Evolutionary conservation across 1,140 invertebrate genomes (phyloP).

Genomic region (Tetragonula clypearis): DNA sequence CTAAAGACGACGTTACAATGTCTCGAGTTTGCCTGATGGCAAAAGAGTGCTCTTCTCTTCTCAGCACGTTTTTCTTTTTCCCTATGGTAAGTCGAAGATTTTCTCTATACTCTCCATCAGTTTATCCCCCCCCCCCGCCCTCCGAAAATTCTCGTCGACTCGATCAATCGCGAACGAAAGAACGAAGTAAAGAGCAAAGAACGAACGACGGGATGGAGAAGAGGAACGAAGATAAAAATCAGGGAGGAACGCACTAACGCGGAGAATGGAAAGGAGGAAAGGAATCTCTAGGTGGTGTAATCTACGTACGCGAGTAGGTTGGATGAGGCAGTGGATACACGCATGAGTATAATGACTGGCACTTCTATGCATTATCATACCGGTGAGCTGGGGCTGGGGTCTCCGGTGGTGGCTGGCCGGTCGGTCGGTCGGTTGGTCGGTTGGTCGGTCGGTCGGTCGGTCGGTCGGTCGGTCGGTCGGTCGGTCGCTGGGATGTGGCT

Average conservation of each 20-base stretch:
- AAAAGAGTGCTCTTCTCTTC: too few relatives aligned
- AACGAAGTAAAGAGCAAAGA: neutral
- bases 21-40: too few relatives aligned
- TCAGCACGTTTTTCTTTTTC: too few relatives aligned
- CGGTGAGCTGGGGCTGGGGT: conserved; percentile 59
- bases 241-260: too few relatives aligned
- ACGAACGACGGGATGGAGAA: neutral
- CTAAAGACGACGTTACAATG: too few relatives aligned
- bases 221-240: neutral
- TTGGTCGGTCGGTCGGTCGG: conserved; percentile 57
- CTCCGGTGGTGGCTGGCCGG: conserved; percentile 61
- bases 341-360: conserved; percentile 79
- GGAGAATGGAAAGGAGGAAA: conserved; percentile 13
- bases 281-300: conserved; percentile 64
- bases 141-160: too few relatives aligned
- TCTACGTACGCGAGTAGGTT: conserved; percentile 69
- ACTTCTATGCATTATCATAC: conserved; percentile 82
- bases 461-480: conserved; percentile 54
- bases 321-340: conserved; percentile 65
- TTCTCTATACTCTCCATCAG: too few relatives aligned
- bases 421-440: conserved; percentile 53
- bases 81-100: too few relatives aligned
- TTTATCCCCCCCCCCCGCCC: too few relatives aligned
- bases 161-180: conserved; percentile 5
- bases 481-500: conserved; percentile 53